Evolutionary conservation across 2,888 invertebrate genomes (phyloP), one percentile per base, ranked within the genome.

Genomic region (Andrena bucephala): DNA sequence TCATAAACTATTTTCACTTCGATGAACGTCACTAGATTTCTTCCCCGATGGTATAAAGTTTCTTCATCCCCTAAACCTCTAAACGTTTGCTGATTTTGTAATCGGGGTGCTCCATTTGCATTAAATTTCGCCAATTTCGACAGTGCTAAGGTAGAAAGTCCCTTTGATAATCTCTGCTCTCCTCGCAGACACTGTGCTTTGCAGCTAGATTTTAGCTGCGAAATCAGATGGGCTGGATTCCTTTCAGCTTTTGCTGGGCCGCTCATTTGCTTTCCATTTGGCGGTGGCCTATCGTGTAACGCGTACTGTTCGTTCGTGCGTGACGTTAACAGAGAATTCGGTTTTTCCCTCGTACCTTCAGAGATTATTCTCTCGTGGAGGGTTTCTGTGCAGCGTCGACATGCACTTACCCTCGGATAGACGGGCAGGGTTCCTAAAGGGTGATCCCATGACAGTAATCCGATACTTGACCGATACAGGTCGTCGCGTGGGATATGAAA

Each of bases 361-460:
- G 81, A 83, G 83, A 83, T 87, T 89, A 87, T 77, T 85, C 73
- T 85, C 73, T 86, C 83, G 85, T 82, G 86, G 84, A 87, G 86
- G 88, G 89, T 88, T 91, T 89, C 88, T 74, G 87, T 85, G 81
- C 73, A 86, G 86, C 84, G 85, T 85, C 85, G 85, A 89, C 88
- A 87, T 87, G 78, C 80, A 88, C 84, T 87, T 88, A 85, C 81
- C 83, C 77, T 83, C 77, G 71, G 81, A 83, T 75, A 83, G 77
- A 86, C 83, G 78, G 85, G 74, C 81, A 83, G 83, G 83, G 82
- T 85, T 82, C 80, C 84, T 85, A 87, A 89, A 85, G 88, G 89
- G 88, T 90, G 89, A 90, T 91, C 86, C 88, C 87, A 81, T 90
- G 86, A 89, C 90, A 83, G 90, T 89, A 91, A 91, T 91, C 85